Conservation (phyloP, 2,797 vertebrate genomes). For the Catharus ustulatus region DNA sequence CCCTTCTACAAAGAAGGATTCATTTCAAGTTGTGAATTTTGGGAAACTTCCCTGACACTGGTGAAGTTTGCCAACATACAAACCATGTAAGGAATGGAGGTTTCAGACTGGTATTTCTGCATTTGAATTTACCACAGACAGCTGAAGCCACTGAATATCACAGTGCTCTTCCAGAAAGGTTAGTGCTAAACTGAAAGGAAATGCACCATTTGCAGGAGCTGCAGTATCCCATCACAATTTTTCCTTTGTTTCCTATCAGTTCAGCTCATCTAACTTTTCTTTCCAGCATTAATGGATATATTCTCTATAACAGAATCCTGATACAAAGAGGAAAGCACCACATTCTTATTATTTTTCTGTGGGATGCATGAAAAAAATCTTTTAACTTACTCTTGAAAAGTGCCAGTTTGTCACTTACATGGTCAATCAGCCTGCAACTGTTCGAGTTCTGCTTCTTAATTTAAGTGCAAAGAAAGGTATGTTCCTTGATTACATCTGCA, state of each 20-base stretch:
- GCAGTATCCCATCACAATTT: background rate
- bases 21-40: conserved; percentile 58
- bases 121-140: conserved; percentile 20
- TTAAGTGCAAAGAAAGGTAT: conserved; percentile 60
- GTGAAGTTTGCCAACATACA: conserved; percentile 21
- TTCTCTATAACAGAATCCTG: background rate
- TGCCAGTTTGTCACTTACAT: conserved; percentile 18
- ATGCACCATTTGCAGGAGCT: background rate
- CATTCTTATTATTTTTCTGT: background rate
- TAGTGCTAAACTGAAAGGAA: conserved; percentile 12
- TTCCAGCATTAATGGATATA: background rate
- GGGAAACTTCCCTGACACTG: conserved; percentile 27
- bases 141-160: conserved; percentile 27
- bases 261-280: background rate
- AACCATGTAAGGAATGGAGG: background rate
- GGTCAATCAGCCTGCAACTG: conserved; percentile 48
- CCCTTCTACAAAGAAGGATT: conserved; percentile 57
- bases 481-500: conserved; percentile 69
- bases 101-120: conserved; percentile 45
- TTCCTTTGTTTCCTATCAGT: background rate
- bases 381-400: background rate
- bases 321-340: conserved; percentile 1
- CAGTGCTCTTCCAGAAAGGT: conserved; percentile 1
- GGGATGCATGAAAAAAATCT: background rate
- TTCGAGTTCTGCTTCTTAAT: conserved; percentile 46